A percentile compares a stretch with the other conserved stretches of the same genome.
Evolutionary conservation across 2,113 vertebrate genomes (phyloP).

Genomic region (Etheostoma cragini): DNA sequence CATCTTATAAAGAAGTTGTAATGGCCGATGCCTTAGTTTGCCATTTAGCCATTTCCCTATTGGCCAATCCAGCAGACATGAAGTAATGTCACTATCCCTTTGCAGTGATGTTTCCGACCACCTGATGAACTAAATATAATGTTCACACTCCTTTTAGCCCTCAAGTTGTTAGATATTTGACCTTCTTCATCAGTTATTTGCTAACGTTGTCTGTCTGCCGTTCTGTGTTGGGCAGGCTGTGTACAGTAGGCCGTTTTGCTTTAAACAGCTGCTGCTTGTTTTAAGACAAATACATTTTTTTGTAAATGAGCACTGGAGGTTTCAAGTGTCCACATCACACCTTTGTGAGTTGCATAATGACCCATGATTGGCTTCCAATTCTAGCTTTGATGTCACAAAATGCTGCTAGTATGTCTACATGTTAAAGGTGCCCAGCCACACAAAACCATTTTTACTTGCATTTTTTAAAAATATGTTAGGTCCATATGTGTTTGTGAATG

Average conservation of each 20-base stretch:
- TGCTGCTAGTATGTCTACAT: background rate
- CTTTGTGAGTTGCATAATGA: background rate
- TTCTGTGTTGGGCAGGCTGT: background rate
- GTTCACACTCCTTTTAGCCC: background rate
- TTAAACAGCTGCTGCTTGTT: background rate
- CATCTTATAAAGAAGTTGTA: background rate
- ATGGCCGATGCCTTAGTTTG: no score
- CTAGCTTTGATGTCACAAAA: background rate
- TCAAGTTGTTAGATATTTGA: no score
- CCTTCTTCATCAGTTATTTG: background rate
- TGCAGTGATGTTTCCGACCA: background rate
- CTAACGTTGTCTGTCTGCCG: background rate
- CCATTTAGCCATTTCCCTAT: no score
- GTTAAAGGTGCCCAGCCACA: no score
- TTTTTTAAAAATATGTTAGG: no score
- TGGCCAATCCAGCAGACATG: background rate
- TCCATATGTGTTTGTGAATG: no score
- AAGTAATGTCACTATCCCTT: background rate
- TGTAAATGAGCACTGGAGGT: background rate
- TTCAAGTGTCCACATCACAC: background rate
- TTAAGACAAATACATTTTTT: background rate
- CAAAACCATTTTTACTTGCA: no score
- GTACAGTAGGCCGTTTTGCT: no score
- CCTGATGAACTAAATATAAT: background rate
- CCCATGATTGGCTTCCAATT: background rate